Evolutionary conservation across 2,888 invertebrate species (phyloP).

Genomic region (Gastrophysa polygoni): DNA sequence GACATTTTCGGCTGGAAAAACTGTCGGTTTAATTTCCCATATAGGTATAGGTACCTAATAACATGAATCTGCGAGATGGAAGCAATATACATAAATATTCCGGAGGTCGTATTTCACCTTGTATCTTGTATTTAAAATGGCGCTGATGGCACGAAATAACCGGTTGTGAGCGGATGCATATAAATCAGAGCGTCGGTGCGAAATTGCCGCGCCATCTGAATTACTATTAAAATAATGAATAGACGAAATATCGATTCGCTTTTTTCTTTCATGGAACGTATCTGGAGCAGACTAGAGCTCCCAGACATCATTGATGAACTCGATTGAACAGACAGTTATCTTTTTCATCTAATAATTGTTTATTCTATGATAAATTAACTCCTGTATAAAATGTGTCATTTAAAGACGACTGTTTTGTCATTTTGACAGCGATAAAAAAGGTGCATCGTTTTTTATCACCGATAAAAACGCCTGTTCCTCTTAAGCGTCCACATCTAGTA

Average conservation of each 20-base stretch:
- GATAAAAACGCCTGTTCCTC: too few relatives aligned
- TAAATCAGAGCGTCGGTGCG: slow-evolving; percentile 44
- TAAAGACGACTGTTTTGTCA: too few relatives aligned
- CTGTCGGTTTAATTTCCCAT: slow-evolving; percentile 13
- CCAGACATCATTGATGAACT: too few relatives aligned
- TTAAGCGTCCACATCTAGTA: too few relatives aligned
- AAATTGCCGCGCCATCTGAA: slow-evolving; percentile 37
- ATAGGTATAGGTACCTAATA: slow-evolving; percentile 31
- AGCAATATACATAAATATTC: slow-evolving; percentile 45
- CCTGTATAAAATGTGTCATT: too few relatives aligned
- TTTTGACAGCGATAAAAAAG: too few relatives aligned
- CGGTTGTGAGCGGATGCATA: slow-evolving; percentile 52
- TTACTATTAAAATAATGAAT: slow-evolving; percentile 45
- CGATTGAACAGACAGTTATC: too few relatives aligned
- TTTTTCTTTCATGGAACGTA: neutral
- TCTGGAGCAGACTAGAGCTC: too few relatives aligned
- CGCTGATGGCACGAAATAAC: slow-evolving; percentile 52
- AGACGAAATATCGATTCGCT: slow-evolving; percentile 17
- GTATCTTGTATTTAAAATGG: slow-evolving; percentile 50
- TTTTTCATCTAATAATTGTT: too few relatives aligned
- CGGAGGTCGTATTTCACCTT: slow-evolving; percentile 43
- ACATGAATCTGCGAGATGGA: slow-evolving; percentile 41
- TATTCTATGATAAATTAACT: too few relatives aligned
- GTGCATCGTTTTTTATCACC: too few relatives aligned
- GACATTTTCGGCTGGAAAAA: neutral